Base-by-base conservation (phyloP, 2,113 vertebrate genomes). In the Plectropomus leopardus region DNA sequence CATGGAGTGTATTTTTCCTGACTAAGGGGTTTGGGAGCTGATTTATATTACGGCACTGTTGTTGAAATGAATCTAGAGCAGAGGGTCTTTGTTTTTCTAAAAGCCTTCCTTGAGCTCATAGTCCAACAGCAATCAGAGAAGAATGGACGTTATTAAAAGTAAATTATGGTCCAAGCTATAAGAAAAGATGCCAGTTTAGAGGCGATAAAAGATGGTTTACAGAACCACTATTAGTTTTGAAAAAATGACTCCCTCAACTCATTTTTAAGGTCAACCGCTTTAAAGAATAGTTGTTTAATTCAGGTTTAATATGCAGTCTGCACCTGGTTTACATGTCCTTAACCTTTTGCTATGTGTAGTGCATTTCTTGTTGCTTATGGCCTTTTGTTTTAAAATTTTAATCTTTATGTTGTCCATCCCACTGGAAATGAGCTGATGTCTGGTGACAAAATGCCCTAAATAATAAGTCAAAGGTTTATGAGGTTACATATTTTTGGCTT, bases 1-100 rank as follows among this genome's bases (percentile, higher is more conserved):
- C 87, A 86, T 86, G 77, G 82, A 77, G 79, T 59, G 73, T 58
- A 44, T 89, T 94, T 92, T 82, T 58, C 83, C 90, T 87, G 82
- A 91, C 80, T 92, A 61, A 87, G 83, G 75, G 67, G 7, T 89
- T 90, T 80, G 4, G 58, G 77, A 32, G 73, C 79, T 87, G 86
- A 90, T 74, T 82, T 88, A 87, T 75, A 40, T 55, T 59, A 73
- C 79, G 77, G 74, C 57, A 66, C 78, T 57, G 72, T 63, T 76
- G 70, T 59, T 83, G 76, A 87, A 88, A 86, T 72, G 21, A 87
- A 47, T 80, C 23, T 32, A 30, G 59, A 67, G 57, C 70, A 82
- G 69, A 4, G 53, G 26, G 32, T 21, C 11, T 70, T 82, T 80
- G 70, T 83, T 84, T 78, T 73, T 76, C 26, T 68, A 44, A 58